A percentile compares a stretch with the other conserved stretches of the same genome.
Evolutionary conservation across 2,113 vertebrate genomes (phyloP).

Genomic region (Monopterus albus): DNA sequence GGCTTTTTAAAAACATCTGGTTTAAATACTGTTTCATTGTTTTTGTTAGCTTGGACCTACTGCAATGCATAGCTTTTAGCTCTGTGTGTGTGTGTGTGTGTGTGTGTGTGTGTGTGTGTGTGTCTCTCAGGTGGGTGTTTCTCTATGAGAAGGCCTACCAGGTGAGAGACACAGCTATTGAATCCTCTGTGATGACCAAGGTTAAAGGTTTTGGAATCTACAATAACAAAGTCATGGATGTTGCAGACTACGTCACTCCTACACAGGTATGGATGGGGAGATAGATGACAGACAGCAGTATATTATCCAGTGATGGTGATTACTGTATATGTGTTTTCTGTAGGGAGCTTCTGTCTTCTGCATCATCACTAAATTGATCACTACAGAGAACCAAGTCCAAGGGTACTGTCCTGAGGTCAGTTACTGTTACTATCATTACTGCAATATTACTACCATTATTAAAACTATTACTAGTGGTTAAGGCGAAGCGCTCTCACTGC

Average conservation of each 20-base stretch:
- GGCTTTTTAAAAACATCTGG: too few relatives aligned
- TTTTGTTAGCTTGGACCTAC: background rate
- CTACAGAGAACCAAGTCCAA: constrained; percentile 91
- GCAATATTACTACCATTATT: background rate
- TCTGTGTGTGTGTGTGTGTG: constrained; percentile 14
- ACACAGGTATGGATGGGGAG: constrained; percentile 82
- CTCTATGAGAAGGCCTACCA: constrained; percentile 94
- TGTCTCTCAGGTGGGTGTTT: constrained; percentile 89
- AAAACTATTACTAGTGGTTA: too few relatives aligned
- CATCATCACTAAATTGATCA: constrained; percentile 92
- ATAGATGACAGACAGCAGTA: background rate
- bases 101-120: constrained; percentile 12
- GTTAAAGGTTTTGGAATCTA: constrained; percentile 93
- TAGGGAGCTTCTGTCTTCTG: constrained; percentile 94
- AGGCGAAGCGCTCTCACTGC: too few relatives aligned
- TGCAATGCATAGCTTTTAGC: too few relatives aligned
- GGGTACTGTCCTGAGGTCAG: constrained; percentile 91
- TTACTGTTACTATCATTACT: background rate
- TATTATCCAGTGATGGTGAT: background rate
- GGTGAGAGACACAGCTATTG: constrained; percentile 89
- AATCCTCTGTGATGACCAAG: constrained; percentile 95
- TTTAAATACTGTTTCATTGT: too few relatives aligned
- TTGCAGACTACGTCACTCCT: constrained; percentile 92
- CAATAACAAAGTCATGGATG: constrained; percentile 89
- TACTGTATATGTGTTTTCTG: constrained; percentile 2